Conservation (phyloP, 2,888 invertebrate genomes). For the Beris chalybata region DNA sequence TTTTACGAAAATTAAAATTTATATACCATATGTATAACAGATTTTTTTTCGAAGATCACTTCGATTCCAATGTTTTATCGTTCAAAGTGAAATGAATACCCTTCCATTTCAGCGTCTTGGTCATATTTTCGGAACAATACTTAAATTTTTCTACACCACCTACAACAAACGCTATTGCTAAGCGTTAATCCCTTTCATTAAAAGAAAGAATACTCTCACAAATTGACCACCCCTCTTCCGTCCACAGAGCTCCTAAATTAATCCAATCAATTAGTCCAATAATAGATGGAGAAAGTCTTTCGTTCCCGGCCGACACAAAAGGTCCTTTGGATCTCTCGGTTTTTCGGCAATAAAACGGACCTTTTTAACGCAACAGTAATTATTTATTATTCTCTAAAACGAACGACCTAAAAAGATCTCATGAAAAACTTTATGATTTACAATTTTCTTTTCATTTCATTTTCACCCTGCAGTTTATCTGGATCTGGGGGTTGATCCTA, state of each 20-base stretch:
- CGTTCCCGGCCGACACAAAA: background rate
- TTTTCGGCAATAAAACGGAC: background rate
- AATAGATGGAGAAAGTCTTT: conserved; percentile 1
- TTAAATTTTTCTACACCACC: no score
- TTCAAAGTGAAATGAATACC: no score
- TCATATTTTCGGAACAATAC: no score
- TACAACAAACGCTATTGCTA: no score
- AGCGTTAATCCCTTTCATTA: no score
- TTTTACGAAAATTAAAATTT: no score
- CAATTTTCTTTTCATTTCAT: background rate
- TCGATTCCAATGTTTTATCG: no score
- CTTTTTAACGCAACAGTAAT: conserved; percentile 7
- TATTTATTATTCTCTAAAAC: background rate
- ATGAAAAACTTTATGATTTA: conserved; percentile 6
- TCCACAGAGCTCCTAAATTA: background rate
- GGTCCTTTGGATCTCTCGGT: background rate
- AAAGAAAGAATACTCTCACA: background rate
- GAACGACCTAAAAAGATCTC: background rate
- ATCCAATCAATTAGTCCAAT: conserved; percentile 4
- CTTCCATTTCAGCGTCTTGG: no score
- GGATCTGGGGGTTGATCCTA: background rate
- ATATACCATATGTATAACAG: no score
- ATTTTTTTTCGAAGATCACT: no score
- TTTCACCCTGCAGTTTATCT: background rate
- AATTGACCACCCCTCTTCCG: background rate